These are phyloP conservation scores for Laterallus jamaicensis DNA, from an alignment of 2,113 vertebrate genomes.

Conservation along the genomic window DNA sequence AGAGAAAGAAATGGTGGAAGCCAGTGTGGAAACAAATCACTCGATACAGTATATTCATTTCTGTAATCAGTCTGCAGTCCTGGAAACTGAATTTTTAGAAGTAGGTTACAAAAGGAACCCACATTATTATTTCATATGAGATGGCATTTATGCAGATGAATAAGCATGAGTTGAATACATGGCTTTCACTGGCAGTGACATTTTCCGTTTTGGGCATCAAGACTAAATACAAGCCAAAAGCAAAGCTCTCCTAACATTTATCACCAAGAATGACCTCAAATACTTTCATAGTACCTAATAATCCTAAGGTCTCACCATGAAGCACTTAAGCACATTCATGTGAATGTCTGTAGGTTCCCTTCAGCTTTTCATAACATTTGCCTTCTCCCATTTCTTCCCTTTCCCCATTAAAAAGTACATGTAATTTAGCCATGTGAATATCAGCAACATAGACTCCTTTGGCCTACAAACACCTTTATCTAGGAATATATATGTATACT, in stretches of 20 bases:
- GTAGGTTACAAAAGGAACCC: neutral
- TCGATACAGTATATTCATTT: neutral
- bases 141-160: neutral
- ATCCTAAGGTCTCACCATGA: neutral
- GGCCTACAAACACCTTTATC: neutral
- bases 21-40: neutral
- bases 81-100: neutral
- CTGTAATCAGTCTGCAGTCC: neutral
- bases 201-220: neutral
- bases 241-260: neutral
- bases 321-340: neutral
- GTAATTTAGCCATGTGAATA: neutral
- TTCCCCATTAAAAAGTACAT: neutral
- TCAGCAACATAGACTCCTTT: neutral
- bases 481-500: fast-evolving
- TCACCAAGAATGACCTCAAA: neutral
- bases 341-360: neutral
- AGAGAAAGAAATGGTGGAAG: neutral
- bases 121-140: neutral
- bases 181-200: neutral
- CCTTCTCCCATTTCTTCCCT: neutral
- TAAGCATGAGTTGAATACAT: neutral
- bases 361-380: neutral
- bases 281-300: neutral
- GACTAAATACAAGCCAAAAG: neutral